Conservation (phyloP, 2,797 vertebrate genomes). For the Borostomias antarcticus region DNA sequence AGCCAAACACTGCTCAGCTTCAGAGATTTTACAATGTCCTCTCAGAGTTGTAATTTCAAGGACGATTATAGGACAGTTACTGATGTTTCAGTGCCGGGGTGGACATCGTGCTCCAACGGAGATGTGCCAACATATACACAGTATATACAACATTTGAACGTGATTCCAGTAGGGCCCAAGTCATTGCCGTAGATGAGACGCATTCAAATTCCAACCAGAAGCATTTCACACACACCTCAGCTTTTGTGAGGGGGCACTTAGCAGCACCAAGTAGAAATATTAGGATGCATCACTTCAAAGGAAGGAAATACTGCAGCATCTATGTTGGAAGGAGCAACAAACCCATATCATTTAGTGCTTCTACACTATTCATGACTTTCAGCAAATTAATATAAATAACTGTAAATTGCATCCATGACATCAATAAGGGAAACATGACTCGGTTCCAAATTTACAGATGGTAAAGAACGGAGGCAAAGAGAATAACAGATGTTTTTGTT, state of each 20-base stretch:
- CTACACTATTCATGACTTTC: constrained; percentile 30
- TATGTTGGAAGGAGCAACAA: constrained; percentile 5
- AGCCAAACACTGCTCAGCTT: neutral
- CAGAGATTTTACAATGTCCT: neutral
- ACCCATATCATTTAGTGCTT: too few species aligned
- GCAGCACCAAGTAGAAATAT: constrained; percentile 17
- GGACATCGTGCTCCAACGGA: neutral
- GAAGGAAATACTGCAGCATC: neutral
- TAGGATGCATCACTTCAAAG: constrained; percentile 18
- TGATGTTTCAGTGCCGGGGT: neutral
- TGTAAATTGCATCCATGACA: too few species aligned
- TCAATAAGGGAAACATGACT: too few species aligned
- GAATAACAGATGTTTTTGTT: neutral
- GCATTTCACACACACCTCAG: neutral
- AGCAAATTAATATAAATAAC: too few species aligned
- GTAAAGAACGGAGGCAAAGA: neutral
- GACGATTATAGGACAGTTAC: neutral
- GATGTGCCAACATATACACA: neutral
- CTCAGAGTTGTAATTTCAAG: neutral
- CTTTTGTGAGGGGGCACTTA: neutral
- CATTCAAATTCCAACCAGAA: constrained; percentile 4
- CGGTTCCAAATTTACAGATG: neutral
- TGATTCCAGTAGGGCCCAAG: neutral
- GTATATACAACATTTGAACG: neutral
- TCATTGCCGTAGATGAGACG: neutral